Evolutionary conservation across 2,113 vertebrate species (phyloP).

Genomic region (Cryptomyrus ogoouensis): DNA sequence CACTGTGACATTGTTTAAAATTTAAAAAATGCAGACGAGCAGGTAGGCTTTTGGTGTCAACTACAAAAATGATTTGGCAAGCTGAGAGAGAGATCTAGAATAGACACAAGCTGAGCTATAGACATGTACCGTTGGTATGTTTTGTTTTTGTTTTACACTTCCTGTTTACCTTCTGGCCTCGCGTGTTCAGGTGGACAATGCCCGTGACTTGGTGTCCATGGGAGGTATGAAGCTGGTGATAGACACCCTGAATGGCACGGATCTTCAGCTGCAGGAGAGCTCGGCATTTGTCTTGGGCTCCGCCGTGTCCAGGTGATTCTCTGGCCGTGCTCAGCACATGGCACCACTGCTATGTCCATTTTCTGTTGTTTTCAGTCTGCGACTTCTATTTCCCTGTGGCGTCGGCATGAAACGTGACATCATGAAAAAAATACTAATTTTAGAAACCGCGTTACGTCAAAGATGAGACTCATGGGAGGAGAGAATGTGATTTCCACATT

Average conservation of each 20-base stretch:
- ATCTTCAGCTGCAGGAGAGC: slow-evolving; percentile 69
- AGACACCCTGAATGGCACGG: slow-evolving; percentile 73
- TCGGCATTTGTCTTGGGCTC: slow-evolving; percentile 86
- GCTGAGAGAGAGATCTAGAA: neutral
- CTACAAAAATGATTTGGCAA: neutral
- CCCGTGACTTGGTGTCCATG: slow-evolving; percentile 74
- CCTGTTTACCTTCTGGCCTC: slow-evolving; percentile 13
- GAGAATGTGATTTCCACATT: neutral
- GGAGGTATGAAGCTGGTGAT: slow-evolving; percentile 78
- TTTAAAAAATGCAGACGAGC: neutral
- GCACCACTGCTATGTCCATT: neutral
- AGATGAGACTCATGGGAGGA: neutral
- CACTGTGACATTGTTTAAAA: neutral
- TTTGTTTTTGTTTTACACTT: neutral
- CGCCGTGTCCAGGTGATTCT: slow-evolving; percentile 73
- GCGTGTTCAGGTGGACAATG: slow-evolving; percentile 82
- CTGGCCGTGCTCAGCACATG: neutral
- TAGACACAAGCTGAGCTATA: neutral
- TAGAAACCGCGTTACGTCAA: neutral
- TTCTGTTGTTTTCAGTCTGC: neutral
- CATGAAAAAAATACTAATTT: neutral
- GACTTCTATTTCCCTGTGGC: too few species aligned
- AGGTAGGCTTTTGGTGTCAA: neutral
- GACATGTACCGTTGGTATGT: neutral
- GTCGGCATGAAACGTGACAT: neutral